Evolutionary conservation across 2,797 vertebrate species (phyloP).

Genomic region (Galagoides demidoff): DNA sequence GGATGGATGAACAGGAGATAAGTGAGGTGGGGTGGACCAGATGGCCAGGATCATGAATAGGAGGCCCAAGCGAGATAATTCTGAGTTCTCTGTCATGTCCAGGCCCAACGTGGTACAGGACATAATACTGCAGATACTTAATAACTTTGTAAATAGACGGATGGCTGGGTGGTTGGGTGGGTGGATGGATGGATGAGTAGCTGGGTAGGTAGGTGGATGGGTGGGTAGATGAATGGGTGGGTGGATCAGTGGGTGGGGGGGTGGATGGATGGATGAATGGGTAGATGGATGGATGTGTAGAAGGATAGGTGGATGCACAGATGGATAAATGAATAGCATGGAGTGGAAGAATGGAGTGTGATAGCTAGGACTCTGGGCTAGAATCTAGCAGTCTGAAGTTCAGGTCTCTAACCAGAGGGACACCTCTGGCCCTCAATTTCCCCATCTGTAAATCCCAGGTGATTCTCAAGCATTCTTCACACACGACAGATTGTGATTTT

Average conservation of each 20-base stretch:
- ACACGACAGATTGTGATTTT: not conserved
- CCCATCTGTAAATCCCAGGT: not conserved
- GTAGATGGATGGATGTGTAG: not conserved
- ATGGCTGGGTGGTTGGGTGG: not conserved
- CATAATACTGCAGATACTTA: not conserved
- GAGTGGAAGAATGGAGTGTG: not conserved
- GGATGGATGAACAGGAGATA: not conserved
- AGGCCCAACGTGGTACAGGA: not conserved
- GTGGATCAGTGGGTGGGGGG: not conserved
- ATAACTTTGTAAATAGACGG: not conserved
- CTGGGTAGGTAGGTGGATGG: not conserved
- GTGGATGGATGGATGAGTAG: not conserved
- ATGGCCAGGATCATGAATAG: not conserved
- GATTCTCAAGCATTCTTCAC: not conserved
- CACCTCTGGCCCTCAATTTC: not conserved
- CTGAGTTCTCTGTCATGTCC: not conserved
- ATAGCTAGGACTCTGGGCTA: not conserved
- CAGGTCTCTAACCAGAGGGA: not conserved
- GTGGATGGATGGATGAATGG: not conserved
- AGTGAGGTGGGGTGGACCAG: not conserved
- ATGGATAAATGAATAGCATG: not conserved
- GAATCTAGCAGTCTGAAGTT: not conserved
- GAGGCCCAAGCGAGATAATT: not conserved
- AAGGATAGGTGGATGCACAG: not conserved
- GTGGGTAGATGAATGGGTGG: rapidly evolving